These are phyloP conservation scores for Hypocryptadius cinnamomeus DNA, from an alignment of 2,113 vertebrate genomes.

Conservation along the genomic window DNA sequence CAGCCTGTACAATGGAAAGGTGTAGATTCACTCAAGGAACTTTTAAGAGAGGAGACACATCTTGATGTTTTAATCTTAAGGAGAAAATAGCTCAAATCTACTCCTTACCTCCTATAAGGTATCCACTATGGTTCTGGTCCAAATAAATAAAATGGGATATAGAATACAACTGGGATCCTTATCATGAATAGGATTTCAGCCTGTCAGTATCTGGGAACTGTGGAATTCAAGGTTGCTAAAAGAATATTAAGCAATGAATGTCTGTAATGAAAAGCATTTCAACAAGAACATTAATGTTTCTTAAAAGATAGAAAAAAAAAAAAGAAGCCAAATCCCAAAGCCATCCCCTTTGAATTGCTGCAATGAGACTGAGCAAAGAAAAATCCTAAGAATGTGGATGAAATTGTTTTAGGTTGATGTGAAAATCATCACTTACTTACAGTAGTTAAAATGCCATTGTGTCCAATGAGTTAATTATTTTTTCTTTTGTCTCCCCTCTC, in stretches of 20 bases:
- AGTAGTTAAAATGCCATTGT: neutral
- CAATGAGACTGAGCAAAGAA: neutral
- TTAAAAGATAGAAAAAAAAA: neutral
- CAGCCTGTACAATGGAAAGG: neutral
- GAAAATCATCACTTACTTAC: conserved; percentile 36
- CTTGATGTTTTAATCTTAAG: neutral
- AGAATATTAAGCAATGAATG: neutral
- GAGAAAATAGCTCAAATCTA: neutral
- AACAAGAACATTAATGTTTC: conserved; percentile 27
- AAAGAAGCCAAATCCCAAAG: neutral
- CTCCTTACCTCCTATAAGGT: neutral
- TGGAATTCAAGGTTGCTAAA: conserved; percentile 33
- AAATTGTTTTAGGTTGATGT: conserved; percentile 20
- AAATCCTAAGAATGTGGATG: conserved; percentile 24
- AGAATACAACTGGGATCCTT: neutral
- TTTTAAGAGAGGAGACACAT: neutral
- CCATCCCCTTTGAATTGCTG: neutral
- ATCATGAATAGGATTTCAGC: neutral
- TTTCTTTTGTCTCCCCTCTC: neutral
- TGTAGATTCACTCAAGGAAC: neutral
- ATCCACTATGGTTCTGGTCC: neutral
- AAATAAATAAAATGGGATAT: neutral
- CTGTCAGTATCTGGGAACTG: neutral
- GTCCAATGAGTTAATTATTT: neutral
- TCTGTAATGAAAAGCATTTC: conserved; percentile 43